Conservation (phyloP, 2,113 vertebrate species). For the Phalacrocorax pelagicus region DNA sequence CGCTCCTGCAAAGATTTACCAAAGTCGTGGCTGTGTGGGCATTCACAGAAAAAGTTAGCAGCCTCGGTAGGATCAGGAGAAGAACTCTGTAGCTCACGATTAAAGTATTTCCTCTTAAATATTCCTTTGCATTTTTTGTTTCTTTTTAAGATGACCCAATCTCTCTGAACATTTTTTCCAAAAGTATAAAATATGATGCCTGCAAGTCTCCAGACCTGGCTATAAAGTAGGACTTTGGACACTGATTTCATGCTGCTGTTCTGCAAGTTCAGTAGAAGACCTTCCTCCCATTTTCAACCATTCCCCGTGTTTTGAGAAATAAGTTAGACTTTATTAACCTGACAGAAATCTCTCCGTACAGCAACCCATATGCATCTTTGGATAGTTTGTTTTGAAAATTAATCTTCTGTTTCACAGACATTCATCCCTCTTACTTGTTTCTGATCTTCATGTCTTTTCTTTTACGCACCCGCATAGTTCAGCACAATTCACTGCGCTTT, state of each 20-base stretch:
- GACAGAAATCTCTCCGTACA: slow-evolving; percentile 1
- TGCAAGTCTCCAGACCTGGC: neutral
- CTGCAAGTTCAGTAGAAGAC: neutral
- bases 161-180: neutral
- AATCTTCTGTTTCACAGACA: neutral
- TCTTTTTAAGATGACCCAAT: neutral
- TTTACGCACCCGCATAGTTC: slow-evolving; percentile 27
- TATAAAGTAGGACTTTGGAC: neutral
- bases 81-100: neutral
- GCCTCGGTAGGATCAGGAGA: neutral
- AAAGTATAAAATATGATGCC: neutral
- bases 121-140: neutral
- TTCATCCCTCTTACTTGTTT: neutral
- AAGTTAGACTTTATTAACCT: neutral
- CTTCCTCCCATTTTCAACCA: neutral
- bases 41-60: neutral
- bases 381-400: neutral
- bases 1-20: neutral
- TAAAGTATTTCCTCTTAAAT: slow-evolving; percentile 16
- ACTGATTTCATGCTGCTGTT: neutral
- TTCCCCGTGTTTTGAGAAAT: slow-evolving; percentile 12
- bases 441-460: slow-evolving; percentile 15
- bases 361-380: neutral
- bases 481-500: slow-evolving; percentile 29
- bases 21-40: neutral